Evolutionary conservation across 1,140 invertebrate species (phyloP).

Genomic region (Dinoponera quadriceps): DNA sequence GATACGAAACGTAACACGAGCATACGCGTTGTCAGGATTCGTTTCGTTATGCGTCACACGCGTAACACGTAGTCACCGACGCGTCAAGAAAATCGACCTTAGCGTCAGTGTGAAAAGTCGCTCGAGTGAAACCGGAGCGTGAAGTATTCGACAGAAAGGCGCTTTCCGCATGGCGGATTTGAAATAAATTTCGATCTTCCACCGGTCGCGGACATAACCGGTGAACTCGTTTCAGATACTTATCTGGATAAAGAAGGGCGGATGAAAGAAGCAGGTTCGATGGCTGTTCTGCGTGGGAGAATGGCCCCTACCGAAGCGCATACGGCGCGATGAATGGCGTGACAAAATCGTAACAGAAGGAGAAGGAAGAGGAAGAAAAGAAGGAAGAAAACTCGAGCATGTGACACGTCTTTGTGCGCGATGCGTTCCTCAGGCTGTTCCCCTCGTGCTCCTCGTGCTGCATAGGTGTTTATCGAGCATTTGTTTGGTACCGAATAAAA

Average conservation of each 20-base stretch:
- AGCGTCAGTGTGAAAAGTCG: conserved; percentile 69
- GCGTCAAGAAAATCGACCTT: conserved; percentile 50
- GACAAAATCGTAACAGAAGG: conserved; percentile 71
- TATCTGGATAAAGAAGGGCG: conserved; percentile 67
- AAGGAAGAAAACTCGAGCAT: conserved; percentile 69
- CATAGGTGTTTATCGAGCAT: conserved; percentile 30
- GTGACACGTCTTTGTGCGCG: conserved; percentile 71
- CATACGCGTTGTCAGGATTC: too few species aligned
- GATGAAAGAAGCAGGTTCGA: conserved; percentile 77
- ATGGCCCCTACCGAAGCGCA: conserved; percentile 60
- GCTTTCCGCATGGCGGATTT: conserved; percentile 72
- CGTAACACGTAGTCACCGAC: neutral
- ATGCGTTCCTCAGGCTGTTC: conserved; percentile 23
- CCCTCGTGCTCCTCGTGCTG: neutral
- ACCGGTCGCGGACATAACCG: conserved; percentile 4
- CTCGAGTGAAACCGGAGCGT: conserved; percentile 71
- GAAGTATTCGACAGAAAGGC: conserved; percentile 67
- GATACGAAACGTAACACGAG: too few species aligned
- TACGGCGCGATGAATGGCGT: conserved; percentile 63
- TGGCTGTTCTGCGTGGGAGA: conserved; percentile 82
- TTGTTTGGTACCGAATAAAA: conserved; percentile 6
- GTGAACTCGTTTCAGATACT: conserved; percentile 57
- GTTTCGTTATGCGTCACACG: neutral
- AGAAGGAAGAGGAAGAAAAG: conserved; percentile 44
- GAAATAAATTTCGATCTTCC: conserved; percentile 74